Conservation (phyloP, 2,113 vertebrate genomes). For the Mungos mungo region DNA sequence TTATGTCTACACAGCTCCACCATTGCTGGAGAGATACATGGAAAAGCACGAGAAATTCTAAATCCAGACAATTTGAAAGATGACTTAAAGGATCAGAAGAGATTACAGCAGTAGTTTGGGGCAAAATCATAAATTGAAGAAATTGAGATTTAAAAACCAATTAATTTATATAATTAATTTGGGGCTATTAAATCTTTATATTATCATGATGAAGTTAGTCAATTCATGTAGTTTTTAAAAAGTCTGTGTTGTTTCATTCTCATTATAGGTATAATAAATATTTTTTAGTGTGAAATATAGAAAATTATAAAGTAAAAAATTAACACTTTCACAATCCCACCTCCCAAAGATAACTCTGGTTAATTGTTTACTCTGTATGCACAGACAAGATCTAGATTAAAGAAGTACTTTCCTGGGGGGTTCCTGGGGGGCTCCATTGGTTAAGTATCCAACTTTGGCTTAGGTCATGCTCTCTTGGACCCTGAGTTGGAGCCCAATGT, state of each 20-base stretch:
- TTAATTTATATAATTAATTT: conserved; percentile 35
- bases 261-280: neutral
- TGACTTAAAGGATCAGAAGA: neutral
- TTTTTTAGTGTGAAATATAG: neutral
- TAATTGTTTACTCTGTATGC: neutral
- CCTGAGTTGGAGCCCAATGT: no score
- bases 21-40: neutral
- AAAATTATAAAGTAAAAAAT: conserved; percentile 32
- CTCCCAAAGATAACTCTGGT: neutral
- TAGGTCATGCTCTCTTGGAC: no score
- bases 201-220: neutral
- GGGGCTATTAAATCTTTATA: neutral
- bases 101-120: neutral
- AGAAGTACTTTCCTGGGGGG: neutral
- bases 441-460: no score
- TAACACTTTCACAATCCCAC: neutral
- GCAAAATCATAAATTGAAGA: conserved; percentile 5
- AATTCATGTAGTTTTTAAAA: neutral
- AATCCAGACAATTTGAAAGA: conserved; percentile 23
- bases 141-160: conserved; percentile 34
- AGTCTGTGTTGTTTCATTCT: neutral
- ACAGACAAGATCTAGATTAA: neutral
- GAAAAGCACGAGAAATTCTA: conserved; percentile 44
- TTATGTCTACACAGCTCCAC: neutral
- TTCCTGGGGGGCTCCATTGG: no score